phyloP scores from a whole-genome alignment of 2,113 vertebrate genomes.

The Semnornis frantzii region DNA sequence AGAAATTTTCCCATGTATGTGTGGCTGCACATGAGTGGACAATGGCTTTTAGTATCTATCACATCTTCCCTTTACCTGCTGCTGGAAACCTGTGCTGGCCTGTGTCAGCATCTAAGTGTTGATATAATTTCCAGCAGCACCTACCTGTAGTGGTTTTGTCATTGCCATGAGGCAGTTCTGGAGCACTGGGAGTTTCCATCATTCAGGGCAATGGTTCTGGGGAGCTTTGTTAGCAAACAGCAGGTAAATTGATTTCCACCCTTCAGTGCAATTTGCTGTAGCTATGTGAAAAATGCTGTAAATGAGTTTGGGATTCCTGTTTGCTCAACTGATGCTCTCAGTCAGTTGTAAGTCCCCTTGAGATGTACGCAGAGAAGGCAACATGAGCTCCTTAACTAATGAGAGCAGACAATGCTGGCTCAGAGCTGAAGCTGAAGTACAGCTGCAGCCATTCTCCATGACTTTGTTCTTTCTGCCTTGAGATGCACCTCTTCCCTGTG shows the following conservation, averaged over 20 bases:
- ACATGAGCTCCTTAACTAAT: neutral
- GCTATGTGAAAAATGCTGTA: neutral
- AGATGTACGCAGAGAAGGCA: neutral
- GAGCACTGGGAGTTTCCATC: neutral
- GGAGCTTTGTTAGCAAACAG: neutral
- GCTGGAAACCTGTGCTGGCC: neutral
- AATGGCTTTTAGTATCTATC: neutral
- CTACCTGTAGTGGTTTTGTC: neutral
- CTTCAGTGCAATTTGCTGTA: neutral
- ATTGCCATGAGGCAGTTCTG: neutral
- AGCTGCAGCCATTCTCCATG: neutral
- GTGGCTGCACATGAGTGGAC: neutral
- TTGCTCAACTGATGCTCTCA: neutral
- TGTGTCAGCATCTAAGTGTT: neutral
- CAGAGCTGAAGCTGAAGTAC: neutral
- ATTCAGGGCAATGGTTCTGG: neutral
- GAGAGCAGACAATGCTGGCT: neutral
- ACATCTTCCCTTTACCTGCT: neutral
- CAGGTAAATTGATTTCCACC: neutral
- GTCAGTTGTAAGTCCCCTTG: neutral
- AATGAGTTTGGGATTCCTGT: neutral
- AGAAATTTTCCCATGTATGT: neutral
- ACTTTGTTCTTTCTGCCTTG: slow-evolving; percentile 14
- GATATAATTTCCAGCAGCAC: neutral
- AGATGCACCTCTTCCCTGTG: slow-evolving; percentile 7